Evolutionary conservation across 1,140 invertebrate species (phyloP), one percentile per base, ranked within the genome.

Genomic region (Listronotus oregonensis): DNA sequence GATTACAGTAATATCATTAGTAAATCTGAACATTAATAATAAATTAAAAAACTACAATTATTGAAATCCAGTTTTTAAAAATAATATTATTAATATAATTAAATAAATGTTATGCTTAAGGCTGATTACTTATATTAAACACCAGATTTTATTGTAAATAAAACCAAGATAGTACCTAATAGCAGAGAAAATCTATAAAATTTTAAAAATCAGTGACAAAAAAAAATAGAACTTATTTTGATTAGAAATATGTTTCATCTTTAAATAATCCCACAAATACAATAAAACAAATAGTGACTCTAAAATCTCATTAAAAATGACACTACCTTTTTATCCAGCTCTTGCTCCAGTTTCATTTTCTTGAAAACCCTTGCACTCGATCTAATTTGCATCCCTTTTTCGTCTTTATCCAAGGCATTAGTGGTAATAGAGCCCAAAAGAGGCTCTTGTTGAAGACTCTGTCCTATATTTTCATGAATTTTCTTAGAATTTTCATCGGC

Each of bases 341-440:
- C 64, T 47, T 59, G 57, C 37, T 85, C 84, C 5, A 84, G 71
- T 65, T 81, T 78, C 62, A 85, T 76, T 73, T 88, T 88, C 73
- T 88, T 87, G 66, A 87, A 87, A 67, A 88, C 87, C 37, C 87
- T 81, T 1, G 87, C 87, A 73, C 86, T 88, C 37, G 85, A 85
- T 18, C 87, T 75, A 10, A 86, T 81, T 55, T 85, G 84, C 49
- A 85, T 83, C 66, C 82, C 80, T 59, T 71, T 74, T 21, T 46
- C 49, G 37, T 78, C 79, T 56, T 65, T 65, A 27, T 39, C 37
- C 40, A 63, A 51, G 37, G 55, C 39, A 54, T 51, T 58, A 21
- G 64, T 68, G 9, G 68, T 69, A 12, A 69, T 54, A 9, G 68
- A 69, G 11, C 68, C 68, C 40, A 69, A 55, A n/a, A 66, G 46